Evolutionary conservation across 2,888 invertebrate species (phyloP).

Genomic region (Eupithecia insigniata): DNA sequence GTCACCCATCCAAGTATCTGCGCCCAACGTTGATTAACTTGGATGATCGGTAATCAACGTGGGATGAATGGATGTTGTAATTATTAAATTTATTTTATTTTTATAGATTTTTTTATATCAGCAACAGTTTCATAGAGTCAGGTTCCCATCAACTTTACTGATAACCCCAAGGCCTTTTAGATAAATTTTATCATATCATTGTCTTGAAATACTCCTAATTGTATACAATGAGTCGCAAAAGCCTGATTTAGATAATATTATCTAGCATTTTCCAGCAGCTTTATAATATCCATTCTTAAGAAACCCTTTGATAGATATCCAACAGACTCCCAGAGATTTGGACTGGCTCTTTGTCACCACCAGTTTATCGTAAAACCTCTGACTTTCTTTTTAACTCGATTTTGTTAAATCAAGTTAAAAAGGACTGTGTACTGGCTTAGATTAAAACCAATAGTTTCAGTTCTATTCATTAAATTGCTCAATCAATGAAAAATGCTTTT

Average conservation of each 20-base stretch:
- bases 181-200: constrained; percentile 5
- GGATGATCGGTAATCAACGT: too few species aligned
- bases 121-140: constrained; percentile 12
- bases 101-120: too few species aligned
- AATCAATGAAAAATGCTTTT: neutral
- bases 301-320: too few species aligned
- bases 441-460: neutral
- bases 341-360: too few species aligned
- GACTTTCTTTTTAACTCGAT: too few species aligned
- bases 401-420: neutral
- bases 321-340: too few species aligned
- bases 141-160: constrained; percentile 12
- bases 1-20: too few species aligned
- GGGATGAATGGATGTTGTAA: too few species aligned
- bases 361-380: too few species aligned
- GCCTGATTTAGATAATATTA: neutral
- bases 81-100: too few species aligned
- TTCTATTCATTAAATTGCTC: neutral
- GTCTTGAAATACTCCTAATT: constrained; percentile 4
- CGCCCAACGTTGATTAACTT: too few species aligned
- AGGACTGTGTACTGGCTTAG: neutral
- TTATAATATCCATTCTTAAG: too few species aligned
- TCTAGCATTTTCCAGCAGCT: neutral
- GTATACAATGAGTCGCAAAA: constrained; percentile 7
- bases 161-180: constrained; percentile 20